Evolutionary conservation across 2,888 invertebrate genomes (phyloP).

Genomic region (Portevinia maculata): DNA sequence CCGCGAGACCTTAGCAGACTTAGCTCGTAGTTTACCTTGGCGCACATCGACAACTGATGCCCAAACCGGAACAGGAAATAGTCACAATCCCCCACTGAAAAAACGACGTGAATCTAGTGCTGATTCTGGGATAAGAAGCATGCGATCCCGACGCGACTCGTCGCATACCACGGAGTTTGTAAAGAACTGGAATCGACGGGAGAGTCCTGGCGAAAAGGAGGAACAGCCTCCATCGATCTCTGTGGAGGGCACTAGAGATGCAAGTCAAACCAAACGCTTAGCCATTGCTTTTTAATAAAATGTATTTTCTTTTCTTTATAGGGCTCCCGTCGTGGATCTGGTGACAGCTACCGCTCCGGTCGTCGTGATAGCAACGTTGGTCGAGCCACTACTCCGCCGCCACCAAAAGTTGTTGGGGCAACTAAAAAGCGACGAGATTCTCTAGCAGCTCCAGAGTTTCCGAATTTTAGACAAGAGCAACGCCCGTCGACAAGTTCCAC

Average conservation of each 20-base stretch:
- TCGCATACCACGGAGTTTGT: slow-evolving; percentile 89
- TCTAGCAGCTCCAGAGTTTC: slow-evolving; percentile 84
- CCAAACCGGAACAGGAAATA: slow-evolving; percentile 81
- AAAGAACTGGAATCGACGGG: slow-evolving; percentile 88
- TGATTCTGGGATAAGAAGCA: slow-evolving; percentile 92
- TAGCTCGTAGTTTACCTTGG: slow-evolving; percentile 93
- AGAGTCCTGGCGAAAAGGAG: slow-evolving; percentile 84
- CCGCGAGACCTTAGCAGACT: slow-evolving; percentile 93
- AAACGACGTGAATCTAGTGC: slow-evolving; percentile 95
- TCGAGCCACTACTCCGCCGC: slow-evolving; percentile 83
- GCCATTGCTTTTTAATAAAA: background rate
- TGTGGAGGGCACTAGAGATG: slow-evolving; percentile 73
- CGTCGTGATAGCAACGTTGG: slow-evolving; percentile 87
- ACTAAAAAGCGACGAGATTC: slow-evolving; percentile 86
- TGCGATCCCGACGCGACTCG: slow-evolving; percentile 89
- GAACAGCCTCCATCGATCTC: slow-evolving; percentile 76
- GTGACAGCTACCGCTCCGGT: slow-evolving; percentile 87
- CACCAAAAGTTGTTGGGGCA: slow-evolving; percentile 86
- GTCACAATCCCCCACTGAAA: slow-evolving; percentile 84
- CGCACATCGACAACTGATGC: slow-evolving; percentile 86
- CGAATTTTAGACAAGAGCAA: slow-evolving; percentile 85
- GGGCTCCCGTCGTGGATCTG: slow-evolving; percentile 85
- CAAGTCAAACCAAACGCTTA: too few relatives aligned
- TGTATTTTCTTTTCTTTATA: slow-evolving; percentile 46
- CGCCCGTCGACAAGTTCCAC: slow-evolving; percentile 89